Conservation (phyloP, 2,113 vertebrate species). For the Siphamia tubifer region DNA sequence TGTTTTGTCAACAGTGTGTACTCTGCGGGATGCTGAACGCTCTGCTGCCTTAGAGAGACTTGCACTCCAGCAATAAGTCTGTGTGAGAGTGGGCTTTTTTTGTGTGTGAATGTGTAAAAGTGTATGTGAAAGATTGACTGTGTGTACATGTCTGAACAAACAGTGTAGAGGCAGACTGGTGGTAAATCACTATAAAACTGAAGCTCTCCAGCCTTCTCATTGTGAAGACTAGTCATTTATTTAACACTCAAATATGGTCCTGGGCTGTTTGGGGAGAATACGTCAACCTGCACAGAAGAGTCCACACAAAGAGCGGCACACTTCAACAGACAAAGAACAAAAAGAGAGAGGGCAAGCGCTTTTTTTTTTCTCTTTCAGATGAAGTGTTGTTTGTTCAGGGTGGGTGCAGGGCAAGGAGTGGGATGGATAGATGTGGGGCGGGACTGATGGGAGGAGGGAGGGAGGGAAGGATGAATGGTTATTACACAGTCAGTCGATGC, state of each 20-base stretch:
- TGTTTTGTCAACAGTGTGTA: constrained; percentile 53
- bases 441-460: constrained; percentile 35
- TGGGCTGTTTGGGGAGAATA: constrained; percentile 63
- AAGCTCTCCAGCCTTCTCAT: constrained; percentile 56
- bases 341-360: constrained; percentile 57
- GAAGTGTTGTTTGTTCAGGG: constrained; percentile 71
- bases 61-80: constrained; percentile 11
- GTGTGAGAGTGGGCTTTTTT: constrained; percentile 34
- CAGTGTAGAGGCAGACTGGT: constrained; percentile 20
- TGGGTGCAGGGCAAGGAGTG: constrained; percentile 70
- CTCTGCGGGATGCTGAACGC: constrained; percentile 41
- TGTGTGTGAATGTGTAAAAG: constrained; percentile 2
- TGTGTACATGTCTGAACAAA: constrained; percentile 35
- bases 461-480: constrained; percentile 54
- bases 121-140: constrained; percentile 25
- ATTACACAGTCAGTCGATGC: constrained; percentile 70
- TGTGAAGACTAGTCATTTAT: constrained; percentile 72
- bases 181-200: constrained; percentile 64
- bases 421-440: constrained; percentile 51
- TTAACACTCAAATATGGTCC: constrained; percentile 74
- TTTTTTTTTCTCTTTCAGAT: constrained; percentile 42
- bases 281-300: constrained; percentile 61
- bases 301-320: constrained; percentile 74
- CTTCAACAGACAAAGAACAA: constrained; percentile 74
- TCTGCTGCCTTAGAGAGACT: constrained; percentile 29